Conservation (phyloP, 2,888 invertebrate species). For the Campopleginae sp. region DNA sequence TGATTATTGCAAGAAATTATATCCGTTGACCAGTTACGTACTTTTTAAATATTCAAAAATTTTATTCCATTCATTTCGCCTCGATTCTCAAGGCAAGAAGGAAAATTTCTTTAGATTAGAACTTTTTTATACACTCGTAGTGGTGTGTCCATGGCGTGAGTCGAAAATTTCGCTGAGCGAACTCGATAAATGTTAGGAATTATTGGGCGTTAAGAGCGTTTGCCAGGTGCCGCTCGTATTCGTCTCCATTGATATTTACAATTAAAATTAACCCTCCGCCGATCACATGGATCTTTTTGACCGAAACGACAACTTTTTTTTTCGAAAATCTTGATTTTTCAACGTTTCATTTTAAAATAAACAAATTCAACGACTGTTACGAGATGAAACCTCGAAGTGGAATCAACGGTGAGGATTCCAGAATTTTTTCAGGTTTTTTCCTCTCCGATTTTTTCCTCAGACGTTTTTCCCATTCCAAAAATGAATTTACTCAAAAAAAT, state of each 20-base stretch:
- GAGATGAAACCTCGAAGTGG: too few relatives aligned
- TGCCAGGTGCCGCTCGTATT: slow-evolving; percentile 56
- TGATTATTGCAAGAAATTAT: not conserved
- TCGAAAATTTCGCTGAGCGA: slow-evolving; percentile 63
- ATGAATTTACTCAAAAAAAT: too few relatives aligned
- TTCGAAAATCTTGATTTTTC: too few relatives aligned
- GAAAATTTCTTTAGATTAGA: slow-evolving; percentile 26
- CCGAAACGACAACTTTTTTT: too few relatives aligned
- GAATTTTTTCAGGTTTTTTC: too few relatives aligned
- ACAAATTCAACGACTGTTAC: too few relatives aligned
- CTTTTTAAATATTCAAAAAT: not conserved
- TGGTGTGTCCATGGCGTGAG: not conserved
- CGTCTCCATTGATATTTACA: slow-evolving; percentile 33
- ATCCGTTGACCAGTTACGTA: not conserved
- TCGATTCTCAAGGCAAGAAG: not conserved
- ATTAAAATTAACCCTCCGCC: slow-evolving; percentile 10
- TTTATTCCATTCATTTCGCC: not conserved
- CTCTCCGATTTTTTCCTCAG: too few relatives aligned
- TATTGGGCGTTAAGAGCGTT: slow-evolving; percentile 34
- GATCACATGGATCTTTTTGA: too few relatives aligned
- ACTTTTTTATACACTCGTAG: slow-evolving; percentile 26
- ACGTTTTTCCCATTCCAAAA: too few relatives aligned
- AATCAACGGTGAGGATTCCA: too few relatives aligned
- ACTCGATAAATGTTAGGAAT: slow-evolving; percentile 23
- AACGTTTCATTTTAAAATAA: too few relatives aligned